phyloP scores from a whole-genome alignment of 2,888 invertebrate species.

The Noctua janthina region DNA sequence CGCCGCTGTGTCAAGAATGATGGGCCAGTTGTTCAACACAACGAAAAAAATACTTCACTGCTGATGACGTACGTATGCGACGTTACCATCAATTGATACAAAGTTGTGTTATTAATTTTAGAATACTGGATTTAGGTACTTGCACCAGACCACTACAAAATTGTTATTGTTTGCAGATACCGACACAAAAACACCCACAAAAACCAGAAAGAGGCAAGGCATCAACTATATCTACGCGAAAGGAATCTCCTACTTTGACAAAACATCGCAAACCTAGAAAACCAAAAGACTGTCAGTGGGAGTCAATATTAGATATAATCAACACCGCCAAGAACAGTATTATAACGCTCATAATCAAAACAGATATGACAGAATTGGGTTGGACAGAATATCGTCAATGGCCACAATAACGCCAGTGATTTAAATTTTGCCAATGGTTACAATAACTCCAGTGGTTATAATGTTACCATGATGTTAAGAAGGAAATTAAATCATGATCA shows the following conservation, averaged over 20 bases:
- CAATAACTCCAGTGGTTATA: background rate
- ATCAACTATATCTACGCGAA: background rate
- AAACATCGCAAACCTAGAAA: background rate
- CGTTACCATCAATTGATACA: background rate
- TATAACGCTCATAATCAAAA: background rate
- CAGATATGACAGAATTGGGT: background rate
- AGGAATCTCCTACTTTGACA: background rate
- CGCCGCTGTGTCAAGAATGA: too few relatives aligned
- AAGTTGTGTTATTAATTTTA: background rate
- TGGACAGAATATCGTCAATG: background rate
- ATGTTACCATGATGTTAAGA: too few relatives aligned
- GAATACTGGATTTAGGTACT: background rate
- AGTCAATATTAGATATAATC: background rate
- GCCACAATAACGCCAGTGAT: background rate
- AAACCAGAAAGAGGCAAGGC: too few relatives aligned
- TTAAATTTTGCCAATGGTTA: background rate
- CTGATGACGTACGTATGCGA: constrained; percentile 24
- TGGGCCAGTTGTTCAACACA: too few relatives aligned
- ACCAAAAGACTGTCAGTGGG: background rate
- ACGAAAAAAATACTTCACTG: constrained; percentile 1
- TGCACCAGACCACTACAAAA: background rate
- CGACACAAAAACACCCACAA: background rate
- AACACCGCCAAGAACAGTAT: background rate
- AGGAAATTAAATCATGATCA: too few relatives aligned
- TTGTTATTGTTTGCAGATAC: constrained; percentile 27